Evolutionary conservation across 2,797 vertebrate genomes (phyloP).

Genomic region (Carduelis carduelis): DNA sequence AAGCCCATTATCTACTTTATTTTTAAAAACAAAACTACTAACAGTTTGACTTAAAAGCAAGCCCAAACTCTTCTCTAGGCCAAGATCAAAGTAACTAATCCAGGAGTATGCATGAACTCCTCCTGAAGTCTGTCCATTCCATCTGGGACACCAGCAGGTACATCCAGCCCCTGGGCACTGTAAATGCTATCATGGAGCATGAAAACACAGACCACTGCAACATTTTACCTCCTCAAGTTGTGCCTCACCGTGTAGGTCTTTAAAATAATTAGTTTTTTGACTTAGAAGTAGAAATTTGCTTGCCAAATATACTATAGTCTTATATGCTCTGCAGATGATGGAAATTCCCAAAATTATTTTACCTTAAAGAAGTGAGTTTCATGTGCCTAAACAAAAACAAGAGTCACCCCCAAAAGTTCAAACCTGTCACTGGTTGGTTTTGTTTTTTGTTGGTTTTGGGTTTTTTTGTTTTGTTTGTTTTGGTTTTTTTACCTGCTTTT

Average conservation of each 20-base stretch:
- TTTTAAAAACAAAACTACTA: neutral
- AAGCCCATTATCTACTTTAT: neutral
- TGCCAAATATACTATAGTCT: neutral
- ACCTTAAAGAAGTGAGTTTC: neutral
- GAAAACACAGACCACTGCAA: neutral
- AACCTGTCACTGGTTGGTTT: fast-evolving
- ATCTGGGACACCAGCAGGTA: neutral
- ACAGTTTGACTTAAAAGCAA: neutral
- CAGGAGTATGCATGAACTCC: neutral
- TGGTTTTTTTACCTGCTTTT: neutral
- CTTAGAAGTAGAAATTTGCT: neutral
- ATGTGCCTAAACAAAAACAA: neutral
- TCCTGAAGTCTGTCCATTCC: neutral
- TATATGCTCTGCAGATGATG: fast-evolving
- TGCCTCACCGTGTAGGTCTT: neutral
- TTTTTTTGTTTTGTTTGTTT: neutral
- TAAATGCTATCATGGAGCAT: neutral
- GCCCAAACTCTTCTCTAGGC: neutral
- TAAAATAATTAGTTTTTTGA: neutral
- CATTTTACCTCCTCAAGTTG: neutral
- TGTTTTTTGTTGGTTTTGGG: neutral
- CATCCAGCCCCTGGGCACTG: neutral
- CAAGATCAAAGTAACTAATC: neutral
- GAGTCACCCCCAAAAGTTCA: neutral
- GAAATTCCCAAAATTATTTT: neutral